Base-by-base conservation (phyloP, 2,113 vertebrate species). In the Rallus limicola region DNA sequence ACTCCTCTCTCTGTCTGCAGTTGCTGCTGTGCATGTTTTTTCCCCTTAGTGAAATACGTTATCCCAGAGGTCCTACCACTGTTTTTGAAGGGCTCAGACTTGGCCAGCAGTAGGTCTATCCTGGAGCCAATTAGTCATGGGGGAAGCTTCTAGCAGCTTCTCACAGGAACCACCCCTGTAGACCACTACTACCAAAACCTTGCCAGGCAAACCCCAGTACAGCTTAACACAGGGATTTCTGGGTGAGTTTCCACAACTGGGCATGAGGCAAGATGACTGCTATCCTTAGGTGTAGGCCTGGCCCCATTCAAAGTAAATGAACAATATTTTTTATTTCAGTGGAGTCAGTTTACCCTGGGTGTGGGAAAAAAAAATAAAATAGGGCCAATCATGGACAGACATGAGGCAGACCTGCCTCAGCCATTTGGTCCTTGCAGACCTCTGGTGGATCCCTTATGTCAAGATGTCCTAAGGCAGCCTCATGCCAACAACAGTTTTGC, bases 381-480 rank as follows among this genome's bases (percentile, higher is more conserved):
- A 20, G n/a, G 18, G 64, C 1, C 19, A 78, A 4, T 13, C n/a
- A 46, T 21, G 34, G 11, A 28, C 10, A 80, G 52, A 29, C 11
- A n/a, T 26, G 72, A 76, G 58, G 5, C 10, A 82, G 44, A 50
- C 5, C 16, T 63, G 14, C 34, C 62, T 91, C n/a, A 72, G 34
- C 13, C 18, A 19, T 59, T 79, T 2, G 3, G 13, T n/a, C 16
- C 31, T 91, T 2, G 0, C 1, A 6, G 42, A 58, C 16, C n/a
- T 72, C 8, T 42, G 28, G 55, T 70, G 25, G 44, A 53, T 52
- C 38, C 25, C 56, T 60, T 11, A 40, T 24, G 24, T 7, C 25
- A 78, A 74, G 88, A 50, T 24, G 7, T 65, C 76, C 67, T 75
- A 60, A 91, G 56, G 52, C 64, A 62, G 15, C 16, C 16, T 82